These are phyloP conservation scores for Lasioglossum figueresi DNA, from an alignment of 2,888 invertebrate genomes.

Conservation along the genomic window DNA sequence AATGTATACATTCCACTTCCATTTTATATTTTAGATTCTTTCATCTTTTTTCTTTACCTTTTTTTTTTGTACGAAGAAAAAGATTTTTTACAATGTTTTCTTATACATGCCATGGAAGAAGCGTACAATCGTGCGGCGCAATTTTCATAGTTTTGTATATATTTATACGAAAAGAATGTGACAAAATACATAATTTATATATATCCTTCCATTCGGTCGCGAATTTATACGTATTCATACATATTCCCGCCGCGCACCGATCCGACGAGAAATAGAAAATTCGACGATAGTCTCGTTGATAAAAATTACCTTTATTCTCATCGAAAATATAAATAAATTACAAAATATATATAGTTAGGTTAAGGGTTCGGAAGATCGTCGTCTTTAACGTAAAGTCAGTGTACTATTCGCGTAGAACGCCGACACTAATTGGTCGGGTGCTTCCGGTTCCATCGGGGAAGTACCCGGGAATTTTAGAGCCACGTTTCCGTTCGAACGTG, in stretches of 20 bases:
- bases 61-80: slow-evolving; percentile 56
- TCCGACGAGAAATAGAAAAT: neutral
- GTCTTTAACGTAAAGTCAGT: slow-evolving; percentile 71
- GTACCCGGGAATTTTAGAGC: neutral
- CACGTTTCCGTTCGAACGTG: neutral
- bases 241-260: neutral
- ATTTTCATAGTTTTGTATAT: slow-evolving; percentile 83
- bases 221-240: neutral
- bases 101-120: slow-evolving; percentile 79
- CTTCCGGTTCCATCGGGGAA: slow-evolving; percentile 11
- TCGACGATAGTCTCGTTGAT: slow-evolving; percentile 66
- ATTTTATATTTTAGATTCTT: slow-evolving; percentile 61
- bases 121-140: slow-evolving; percentile 75
- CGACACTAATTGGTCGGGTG: slow-evolving; percentile 31
- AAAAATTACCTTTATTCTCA: slow-evolving; percentile 80
- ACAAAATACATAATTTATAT: slow-evolving; percentile 84
- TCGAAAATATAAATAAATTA: slow-evolving; percentile 83
- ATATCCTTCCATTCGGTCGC: slow-evolving; percentile 72
- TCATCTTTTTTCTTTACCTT: slow-evolving; percentile 48
- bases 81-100: slow-evolving; percentile 62
- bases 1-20: slow-evolving; percentile 82
- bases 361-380: slow-evolving; percentile 78
- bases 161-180: slow-evolving; percentile 81
- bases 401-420: slow-evolving; percentile 39
- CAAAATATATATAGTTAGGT: slow-evolving; percentile 81